Conservation (phyloP, 2,888 invertebrate genomes). For the Microplitis manilae region DNA sequence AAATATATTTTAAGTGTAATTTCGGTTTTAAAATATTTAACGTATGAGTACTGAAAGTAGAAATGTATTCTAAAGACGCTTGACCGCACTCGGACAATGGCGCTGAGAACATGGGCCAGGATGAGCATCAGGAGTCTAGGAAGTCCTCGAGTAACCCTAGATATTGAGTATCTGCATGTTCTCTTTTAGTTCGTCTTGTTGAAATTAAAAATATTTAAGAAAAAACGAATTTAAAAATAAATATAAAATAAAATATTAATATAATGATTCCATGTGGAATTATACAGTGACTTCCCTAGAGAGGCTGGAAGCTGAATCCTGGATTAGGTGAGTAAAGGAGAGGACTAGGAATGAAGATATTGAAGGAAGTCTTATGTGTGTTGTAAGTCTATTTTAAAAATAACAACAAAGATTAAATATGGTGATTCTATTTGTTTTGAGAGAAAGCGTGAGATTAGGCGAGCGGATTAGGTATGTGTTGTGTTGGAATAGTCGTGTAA, state of each 20-base stretch:
- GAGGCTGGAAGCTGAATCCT: constrained; percentile 16
- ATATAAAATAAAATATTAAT: background rate
- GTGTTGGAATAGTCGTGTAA: constrained; percentile 22
- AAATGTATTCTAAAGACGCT: constrained; percentile 51
- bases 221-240: background rate
- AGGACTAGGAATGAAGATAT: constrained; percentile 51
- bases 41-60: background rate
- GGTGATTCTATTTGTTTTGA: constrained; percentile 10
- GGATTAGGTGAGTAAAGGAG: constrained; percentile 56
- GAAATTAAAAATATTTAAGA: background rate
- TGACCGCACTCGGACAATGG: constrained; percentile 62
- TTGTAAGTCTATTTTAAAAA: constrained; percentile 7
- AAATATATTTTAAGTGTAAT: no score
- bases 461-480: constrained; percentile 53
- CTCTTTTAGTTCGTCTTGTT: constrained; percentile 21
- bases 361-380: constrained; percentile 27
- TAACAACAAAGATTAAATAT: constrained; percentile 5
- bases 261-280: background rate
- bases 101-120: constrained; percentile 61
- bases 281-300: constrained; percentile 21
- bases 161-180: constrained; percentile 20
- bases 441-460: constrained; percentile 29
- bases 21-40: background rate
- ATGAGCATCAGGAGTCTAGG: constrained; percentile 61
- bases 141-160: constrained; percentile 43